Evolutionary conservation across 2,113 vertebrate species (phyloP).

Genomic region (Ifrita kowaldi): DNA sequence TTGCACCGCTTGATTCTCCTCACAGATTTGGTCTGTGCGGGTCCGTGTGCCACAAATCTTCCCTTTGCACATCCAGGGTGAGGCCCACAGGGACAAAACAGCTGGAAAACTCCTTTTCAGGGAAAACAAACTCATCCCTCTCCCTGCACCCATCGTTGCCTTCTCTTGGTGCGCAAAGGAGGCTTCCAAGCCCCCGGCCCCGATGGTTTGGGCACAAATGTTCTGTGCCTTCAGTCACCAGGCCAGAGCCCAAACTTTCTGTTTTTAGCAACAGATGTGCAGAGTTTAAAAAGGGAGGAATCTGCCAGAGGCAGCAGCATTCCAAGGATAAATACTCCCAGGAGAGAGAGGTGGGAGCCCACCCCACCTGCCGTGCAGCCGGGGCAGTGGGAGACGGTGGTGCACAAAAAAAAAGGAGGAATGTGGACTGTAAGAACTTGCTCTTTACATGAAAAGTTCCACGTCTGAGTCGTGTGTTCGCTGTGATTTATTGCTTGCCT

Average conservation of each 20-base stretch:
- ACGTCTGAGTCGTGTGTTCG: rapidly evolving
- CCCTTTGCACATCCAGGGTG: not conserved
- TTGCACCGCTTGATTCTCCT: not conserved
- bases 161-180: not conserved
- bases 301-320: conserved; percentile 47
- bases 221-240: not conserved
- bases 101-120: not conserved
- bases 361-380: not conserved
- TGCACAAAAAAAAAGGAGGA: not conserved
- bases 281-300: not conserved
- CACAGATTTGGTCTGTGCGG: rapidly evolving
- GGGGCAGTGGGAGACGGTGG: not conserved
- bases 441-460: not conserved
- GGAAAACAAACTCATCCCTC: not conserved
- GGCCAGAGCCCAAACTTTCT: not conserved
- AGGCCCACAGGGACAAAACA: not conserved
- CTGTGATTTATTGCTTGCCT: not conserved
- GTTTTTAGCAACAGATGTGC: conserved; percentile 24
- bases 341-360: not conserved
- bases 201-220: not conserved
- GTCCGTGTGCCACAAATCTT: not conserved
- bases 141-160: rapidly evolving
- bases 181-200: not conserved
- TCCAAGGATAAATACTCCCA: not conserved
- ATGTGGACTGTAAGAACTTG: conserved; percentile 14